Base-by-base conservation (phyloP, 1,140 invertebrate genomes). In the Coptotermes formosanus region DNA sequence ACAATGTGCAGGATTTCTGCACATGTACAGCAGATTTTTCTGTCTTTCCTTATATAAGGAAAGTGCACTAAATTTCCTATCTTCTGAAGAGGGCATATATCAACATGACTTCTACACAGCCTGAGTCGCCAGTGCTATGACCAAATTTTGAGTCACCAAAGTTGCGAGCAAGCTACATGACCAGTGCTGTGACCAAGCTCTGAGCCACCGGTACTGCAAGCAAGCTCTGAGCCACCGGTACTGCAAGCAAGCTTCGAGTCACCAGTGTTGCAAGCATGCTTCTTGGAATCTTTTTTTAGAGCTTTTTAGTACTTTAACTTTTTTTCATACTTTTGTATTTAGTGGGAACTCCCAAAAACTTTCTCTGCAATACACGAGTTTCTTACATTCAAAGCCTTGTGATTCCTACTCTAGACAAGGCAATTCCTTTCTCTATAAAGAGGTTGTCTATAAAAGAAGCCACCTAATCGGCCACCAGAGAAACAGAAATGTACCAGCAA, bases 381-480 rank as follows among this genome's bases (percentile, higher is more conserved):
- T 11, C n/a, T 25, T 30, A 75, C 8, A 75, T 75, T 75, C 25
- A 75, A 75, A 75, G 64, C 25, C 64, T 75, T 75, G n/a, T n/a
- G 14, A 55, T 55, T 55, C 52, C n/a, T 30, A 75, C n/a, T 75
- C 64, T 30, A 75, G 64, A 75, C n/a, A n/a, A 64, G 21, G 19
- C 59, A 64, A 19, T 8, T 64, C 59, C 25, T 64, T 64, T n/a
- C 8, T 64, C 59, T 64, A 48, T 64, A 21, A 64, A 64, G 59
- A 75, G 64, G 64, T 75, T 75, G 64, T 75, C 64, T 75, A 75
- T 75, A 75, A 75, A 75, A 75, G 19, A n/a, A 30, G 64, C 64
- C 64, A 75, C 64, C 64, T 30, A 55, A 25, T 8, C 2, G n/a
- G 64, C 64, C 64, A 75, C n/a, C 64, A 75, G 8, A 75, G n/a